Conservation (phyloP, 2,797 vertebrate species). For the Bucorvus abyssinicus region DNA sequence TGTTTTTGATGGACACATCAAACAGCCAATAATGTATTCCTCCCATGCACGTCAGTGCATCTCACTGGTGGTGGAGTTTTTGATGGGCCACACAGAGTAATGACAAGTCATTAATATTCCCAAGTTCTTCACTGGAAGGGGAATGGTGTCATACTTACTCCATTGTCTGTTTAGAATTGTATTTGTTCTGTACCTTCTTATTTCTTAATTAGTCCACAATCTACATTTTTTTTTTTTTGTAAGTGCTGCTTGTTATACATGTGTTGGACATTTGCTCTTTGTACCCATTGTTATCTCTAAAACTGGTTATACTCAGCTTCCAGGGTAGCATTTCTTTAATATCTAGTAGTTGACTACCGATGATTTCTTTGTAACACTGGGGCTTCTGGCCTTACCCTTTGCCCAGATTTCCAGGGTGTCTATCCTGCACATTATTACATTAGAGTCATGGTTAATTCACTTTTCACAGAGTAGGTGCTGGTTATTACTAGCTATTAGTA, state of each 20-base stretch:
- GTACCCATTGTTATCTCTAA: not conserved
- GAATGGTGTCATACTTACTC: not conserved
- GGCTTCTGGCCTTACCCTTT: not conserved
- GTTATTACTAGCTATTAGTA: not conserved
- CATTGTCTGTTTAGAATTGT: not conserved
- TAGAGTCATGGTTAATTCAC: not conserved
- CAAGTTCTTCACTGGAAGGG: not conserved
- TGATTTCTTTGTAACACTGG: not conserved
- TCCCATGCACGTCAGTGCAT: too few species aligned
- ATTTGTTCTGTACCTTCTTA: not conserved
- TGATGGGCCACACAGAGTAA: not conserved
- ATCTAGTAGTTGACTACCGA: not conserved
- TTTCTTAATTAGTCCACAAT: not conserved
- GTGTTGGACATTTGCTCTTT: not conserved
- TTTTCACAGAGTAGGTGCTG: not conserved
- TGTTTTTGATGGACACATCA: too few species aligned
- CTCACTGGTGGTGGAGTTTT: too few species aligned
- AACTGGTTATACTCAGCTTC: not conserved
- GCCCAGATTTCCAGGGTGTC: not conserved
- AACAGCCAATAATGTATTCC: too few species aligned
- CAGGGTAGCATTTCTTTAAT: not conserved
- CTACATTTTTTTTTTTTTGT: not conserved
- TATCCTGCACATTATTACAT: not conserved
- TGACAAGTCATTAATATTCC: not conserved
- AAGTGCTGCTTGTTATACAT: accelerated